Base-by-base conservation (phyloP, 2,797 vertebrate species). In the Staurois parvus region DNA sequence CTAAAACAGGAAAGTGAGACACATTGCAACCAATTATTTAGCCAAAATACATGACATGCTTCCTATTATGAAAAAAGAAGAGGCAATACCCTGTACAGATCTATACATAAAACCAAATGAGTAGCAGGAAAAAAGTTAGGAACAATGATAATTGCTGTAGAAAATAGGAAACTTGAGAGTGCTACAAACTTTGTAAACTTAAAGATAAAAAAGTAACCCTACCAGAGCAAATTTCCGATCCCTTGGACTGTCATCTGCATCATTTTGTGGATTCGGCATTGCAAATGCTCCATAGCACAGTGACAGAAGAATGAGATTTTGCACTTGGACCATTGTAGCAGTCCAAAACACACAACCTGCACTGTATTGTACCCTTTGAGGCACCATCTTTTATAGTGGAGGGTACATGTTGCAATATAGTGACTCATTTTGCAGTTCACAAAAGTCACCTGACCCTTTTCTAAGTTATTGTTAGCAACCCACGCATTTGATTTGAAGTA, bases 141-240 rank as follows among this genome's bases (percentile, higher is more conserved):
- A 37, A 9, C 1, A 37, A 37, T 45, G 42, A 45, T 13, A 45
- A 45, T 45, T 15, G 12, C 15, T 45, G 1, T 45, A 45, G 42
- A 45, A 45, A 45, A 45, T 37, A 37, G 9, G 37, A 37, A 37
- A 37, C 37, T 37, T 10, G 8, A 37, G 37, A 37, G 10, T 37
- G 37, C 37, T 37, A 0, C 37, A 37, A 37, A 37, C 37, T 32
- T 32, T 15, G 13, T 13, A 45, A 11, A 9, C 3, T 12, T 13
- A 45, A 11, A 15, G 13, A n/a, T n/a, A n/a, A 45, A 45, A 45
- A 13, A 1, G 13, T 45, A 12, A 2, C 72, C 83, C 8, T 80
- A 85, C 84, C 84, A 52, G 7, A 37, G 84, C 84, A 40, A 74
- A 68, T 9, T 75, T 64, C 70, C 17, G 2, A 68, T 85, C 84